phyloP scores from a whole-genome alignment of 2,113 vertebrate genomes.

The Mus spicilegus region DNA sequence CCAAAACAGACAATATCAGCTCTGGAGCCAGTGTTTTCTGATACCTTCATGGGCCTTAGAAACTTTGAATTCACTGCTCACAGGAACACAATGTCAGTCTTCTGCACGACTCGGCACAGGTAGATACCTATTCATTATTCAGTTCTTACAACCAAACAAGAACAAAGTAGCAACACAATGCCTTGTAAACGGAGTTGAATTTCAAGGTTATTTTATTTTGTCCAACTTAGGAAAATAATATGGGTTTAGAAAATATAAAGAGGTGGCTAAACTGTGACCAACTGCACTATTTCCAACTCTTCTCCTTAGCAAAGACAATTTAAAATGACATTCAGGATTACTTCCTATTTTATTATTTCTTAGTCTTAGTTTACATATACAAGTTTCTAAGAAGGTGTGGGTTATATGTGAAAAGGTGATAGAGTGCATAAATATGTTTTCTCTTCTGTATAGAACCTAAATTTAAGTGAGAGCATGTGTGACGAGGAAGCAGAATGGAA shows the following conservation, averaged over 20 bases:
- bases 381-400: background rate
- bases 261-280: background rate
- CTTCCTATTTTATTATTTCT: conserved; percentile 13
- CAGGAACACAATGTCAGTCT: conserved; percentile 14
- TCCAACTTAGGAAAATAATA: background rate
- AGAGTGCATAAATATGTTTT: background rate
- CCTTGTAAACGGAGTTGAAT: background rate
- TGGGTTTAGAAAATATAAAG: background rate
- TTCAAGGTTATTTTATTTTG: conserved; percentile 4
- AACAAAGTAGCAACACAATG: background rate
- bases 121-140: background rate
- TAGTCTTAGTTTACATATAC: background rate
- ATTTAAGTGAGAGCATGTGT: background rate
- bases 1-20: conserved; percentile 50
- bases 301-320: background rate
- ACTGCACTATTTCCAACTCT: background rate
- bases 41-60: conserved; percentile 47
- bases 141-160: background rate
- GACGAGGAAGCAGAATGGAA: background rate
- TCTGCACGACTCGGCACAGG: conserved; percentile 17
- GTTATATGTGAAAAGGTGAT: background rate
- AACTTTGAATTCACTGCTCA: conserved; percentile 57
- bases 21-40: conserved; percentile 54
- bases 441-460: background rate
- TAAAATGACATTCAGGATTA: background rate